Evolutionary conservation across 2,113 vertebrate genomes (phyloP).

Genomic region (Corvus moneduloides): DNA sequence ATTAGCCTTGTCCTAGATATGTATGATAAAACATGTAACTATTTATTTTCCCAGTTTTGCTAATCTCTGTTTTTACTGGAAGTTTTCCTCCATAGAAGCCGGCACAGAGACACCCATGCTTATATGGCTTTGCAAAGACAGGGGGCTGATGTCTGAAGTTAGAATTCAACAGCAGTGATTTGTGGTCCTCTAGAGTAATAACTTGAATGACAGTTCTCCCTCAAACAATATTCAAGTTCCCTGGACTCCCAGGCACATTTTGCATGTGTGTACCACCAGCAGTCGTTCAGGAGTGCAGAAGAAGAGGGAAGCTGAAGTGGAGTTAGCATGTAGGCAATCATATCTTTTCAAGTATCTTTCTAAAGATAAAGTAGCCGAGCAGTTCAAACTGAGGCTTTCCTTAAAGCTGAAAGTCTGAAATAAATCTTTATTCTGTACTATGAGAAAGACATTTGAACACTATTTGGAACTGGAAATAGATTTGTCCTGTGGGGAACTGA

Average conservation of each 20-base stretch:
- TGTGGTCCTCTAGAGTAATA: background rate
- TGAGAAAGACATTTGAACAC: background rate
- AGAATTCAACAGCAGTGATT: background rate
- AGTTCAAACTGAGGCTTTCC: background rate
- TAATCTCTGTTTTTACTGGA: background rate
- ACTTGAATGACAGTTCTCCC: background rate
- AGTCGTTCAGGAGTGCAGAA: background rate
- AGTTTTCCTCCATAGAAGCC: background rate
- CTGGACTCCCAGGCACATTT: background rate
- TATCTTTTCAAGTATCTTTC: background rate
- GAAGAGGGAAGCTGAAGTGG: background rate
- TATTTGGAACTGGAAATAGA: background rate
- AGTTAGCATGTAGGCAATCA: background rate
- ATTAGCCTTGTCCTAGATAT: background rate
- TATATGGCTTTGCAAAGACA: background rate
- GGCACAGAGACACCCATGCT: background rate
- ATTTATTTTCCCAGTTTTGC: background rate
- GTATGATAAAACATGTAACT: background rate
- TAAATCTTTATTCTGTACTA: background rate
- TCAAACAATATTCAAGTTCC: background rate
- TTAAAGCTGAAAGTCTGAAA: background rate
- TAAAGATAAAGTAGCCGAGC: background rate
- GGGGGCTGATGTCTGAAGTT: background rate
- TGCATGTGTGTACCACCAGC: background rate
- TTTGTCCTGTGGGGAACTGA: conserved; percentile 6